Evolutionary conservation across 1,140 invertebrate genomes (phyloP).

Genomic region (Drosophila guanche): DNA sequence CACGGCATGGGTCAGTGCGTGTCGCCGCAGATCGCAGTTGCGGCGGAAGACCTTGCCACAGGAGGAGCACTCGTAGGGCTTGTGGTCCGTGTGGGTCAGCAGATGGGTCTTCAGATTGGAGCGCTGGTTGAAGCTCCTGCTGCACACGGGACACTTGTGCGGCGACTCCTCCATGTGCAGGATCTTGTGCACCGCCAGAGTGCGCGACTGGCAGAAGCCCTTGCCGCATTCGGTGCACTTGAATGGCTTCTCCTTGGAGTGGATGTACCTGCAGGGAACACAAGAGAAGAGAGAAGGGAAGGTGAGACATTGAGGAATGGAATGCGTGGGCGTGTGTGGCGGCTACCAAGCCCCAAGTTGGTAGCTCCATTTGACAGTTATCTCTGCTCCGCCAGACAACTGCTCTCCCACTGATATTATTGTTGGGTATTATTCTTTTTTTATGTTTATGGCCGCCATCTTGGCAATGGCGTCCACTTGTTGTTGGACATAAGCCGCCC

Average conservation of each 20-base stretch:
- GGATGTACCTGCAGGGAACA: conserved; percentile 92
- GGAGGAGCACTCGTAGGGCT: conserved; percentile 95
- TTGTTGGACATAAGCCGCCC: conserved; percentile 47
- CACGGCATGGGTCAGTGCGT: conserved; percentile 93
- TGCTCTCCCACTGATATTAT: conserved; percentile 28
- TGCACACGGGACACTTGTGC: conserved; percentile 95
- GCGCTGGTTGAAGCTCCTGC: conserved; percentile 94
- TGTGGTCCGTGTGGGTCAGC: conserved; percentile 97
- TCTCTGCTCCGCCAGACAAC: conserved; percentile 22
- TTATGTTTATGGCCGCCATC: conserved; percentile 81
- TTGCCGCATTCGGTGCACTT: conserved; percentile 98
- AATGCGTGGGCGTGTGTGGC: conserved; percentile 42
- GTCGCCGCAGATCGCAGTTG: conserved; percentile 93
- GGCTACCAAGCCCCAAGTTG: conserved; percentile 3
- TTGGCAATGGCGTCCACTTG: conserved; percentile 80
- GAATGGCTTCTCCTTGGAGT: conserved; percentile 98
- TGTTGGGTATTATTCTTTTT: conserved; percentile 39
- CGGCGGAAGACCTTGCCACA: conserved; percentile 94
- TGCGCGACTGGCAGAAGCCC: conserved; percentile 97
- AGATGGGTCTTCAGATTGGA: conserved; percentile 96
- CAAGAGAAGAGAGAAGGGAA: conserved; percentile 59
- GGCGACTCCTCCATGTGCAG: conserved; percentile 96
- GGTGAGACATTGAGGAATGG: conserved; percentile 24
- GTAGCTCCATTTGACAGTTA: conserved; percentile 69
- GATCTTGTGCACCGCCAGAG: conserved; percentile 96